Percentiles rank a stretch among this genome's conserved stretches.
These are phyloP conservation scores for Drosophila borborema DNA, from an alignment of 2,888 invertebrate species.

Conservation along the genomic window DNA sequence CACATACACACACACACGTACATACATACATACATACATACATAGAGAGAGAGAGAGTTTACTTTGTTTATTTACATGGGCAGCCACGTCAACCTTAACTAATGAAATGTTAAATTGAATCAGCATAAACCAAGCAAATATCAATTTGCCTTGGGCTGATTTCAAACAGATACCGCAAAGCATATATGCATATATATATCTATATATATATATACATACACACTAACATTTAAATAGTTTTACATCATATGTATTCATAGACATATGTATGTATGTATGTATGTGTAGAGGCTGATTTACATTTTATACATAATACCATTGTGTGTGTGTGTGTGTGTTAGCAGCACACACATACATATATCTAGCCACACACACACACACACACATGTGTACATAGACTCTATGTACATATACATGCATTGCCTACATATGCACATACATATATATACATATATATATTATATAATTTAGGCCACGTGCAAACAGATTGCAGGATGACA, in stretches of 20 bases:
- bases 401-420: constrained; percentile 7
- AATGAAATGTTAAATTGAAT: constrained; percentile 52
- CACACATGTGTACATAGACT: constrained; percentile 8
- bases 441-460: constrained; percentile 10
- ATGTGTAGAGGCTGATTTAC: not conserved
- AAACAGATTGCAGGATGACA: not conserved
- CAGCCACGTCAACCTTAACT: constrained; percentile 65
- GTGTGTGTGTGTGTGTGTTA: too few species aligned
- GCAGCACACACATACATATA: not conserved
- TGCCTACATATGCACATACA: constrained; percentile 2
- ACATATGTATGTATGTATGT: not conserved
- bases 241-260: not conserved
- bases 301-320: too few species aligned
- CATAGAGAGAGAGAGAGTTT: constrained; percentile 13
- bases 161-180: constrained; percentile 1
- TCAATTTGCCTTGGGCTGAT: constrained; percentile 19
- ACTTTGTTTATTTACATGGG: constrained; percentile 47
- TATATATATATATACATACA: not conserved
- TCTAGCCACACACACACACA: constrained; percentile 7
- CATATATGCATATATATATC: not conserved
- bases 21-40: constrained; percentile 10
- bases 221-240: not conserved
- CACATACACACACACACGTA: not conserved
- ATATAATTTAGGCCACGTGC: not conserved
- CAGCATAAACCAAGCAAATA: constrained; percentile 35